Percentiles rank a stretch among this genome's conserved stretches.
Evolutionary conservation across 2,888 invertebrate species (phyloP).

Genomic region (Calameuta pallipes): DNA sequence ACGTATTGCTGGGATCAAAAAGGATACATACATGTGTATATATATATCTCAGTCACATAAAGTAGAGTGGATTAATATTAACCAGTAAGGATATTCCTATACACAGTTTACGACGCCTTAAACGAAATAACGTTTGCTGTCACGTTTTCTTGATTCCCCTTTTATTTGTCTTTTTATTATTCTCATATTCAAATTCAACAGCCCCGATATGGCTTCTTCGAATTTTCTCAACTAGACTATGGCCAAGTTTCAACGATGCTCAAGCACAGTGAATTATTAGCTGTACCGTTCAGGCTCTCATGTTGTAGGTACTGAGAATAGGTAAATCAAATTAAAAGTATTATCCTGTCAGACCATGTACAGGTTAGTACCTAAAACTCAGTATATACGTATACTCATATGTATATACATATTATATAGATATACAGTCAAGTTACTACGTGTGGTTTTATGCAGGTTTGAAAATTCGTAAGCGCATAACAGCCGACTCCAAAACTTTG

Average conservation of each 20-base stretch:
- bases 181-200: not conserved
- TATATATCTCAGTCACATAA: not conserved
- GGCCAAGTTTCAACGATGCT: not conserved
- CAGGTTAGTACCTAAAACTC: not conserved
- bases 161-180: conserved; percentile 8
- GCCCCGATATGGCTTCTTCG: not conserved
- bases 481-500: not conserved
- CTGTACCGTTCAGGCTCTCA: not conserved
- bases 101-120: not conserved
- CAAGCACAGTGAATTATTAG: not conserved
- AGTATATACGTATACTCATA: too few species aligned
- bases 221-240: not conserved
- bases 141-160: not conserved
- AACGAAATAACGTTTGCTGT: not conserved
- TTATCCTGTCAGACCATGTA: not conserved
- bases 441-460: not conserved
- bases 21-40: not conserved
- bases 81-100: not conserved
- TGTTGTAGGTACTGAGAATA: not conserved
- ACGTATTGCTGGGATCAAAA: not conserved
- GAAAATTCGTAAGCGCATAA: not conserved
- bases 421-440: conserved; percentile 3
- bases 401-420: conserved; percentile 8
- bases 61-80: not conserved
- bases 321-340: not conserved